Evolutionary conservation across 2,888 invertebrate species (phyloP).

Genomic region (Euplexia lucipara): DNA sequence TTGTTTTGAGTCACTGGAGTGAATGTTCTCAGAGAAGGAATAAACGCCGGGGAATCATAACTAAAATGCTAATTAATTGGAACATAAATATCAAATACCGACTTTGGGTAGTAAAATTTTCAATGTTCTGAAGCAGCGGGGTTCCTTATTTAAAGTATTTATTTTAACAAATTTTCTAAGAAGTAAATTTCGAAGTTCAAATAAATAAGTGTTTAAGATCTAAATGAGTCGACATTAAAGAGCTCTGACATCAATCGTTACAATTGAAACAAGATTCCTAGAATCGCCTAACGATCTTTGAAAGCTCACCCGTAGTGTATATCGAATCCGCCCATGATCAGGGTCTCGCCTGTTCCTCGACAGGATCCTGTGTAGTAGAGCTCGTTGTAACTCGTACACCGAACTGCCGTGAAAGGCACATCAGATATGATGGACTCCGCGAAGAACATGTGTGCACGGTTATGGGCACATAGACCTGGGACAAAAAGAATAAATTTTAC

Average conservation of each 20-base stretch:
- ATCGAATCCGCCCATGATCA: slow-evolving; percentile 88
- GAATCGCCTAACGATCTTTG: not conserved
- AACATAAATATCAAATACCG: slow-evolving; percentile 40
- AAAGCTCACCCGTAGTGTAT: slow-evolving; percentile 87
- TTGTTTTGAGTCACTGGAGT: slow-evolving; percentile 56
- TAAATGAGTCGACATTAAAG: not conserved
- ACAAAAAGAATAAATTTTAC: no score
- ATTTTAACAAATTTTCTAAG: slow-evolving; percentile 15
- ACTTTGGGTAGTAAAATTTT: slow-evolving; percentile 22
- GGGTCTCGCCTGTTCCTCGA: slow-evolving; percentile 86
- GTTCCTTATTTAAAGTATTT: slow-evolving; percentile 18
- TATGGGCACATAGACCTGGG: slow-evolving; percentile 89
- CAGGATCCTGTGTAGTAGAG: slow-evolving; percentile 84
- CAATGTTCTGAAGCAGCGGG: slow-evolving; percentile 23
- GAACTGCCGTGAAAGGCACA: slow-evolving; percentile 86
- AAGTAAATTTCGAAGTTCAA: slow-evolving; percentile 4
- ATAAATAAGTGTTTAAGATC: slow-evolving; percentile 16
- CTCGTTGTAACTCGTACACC: slow-evolving; percentile 86
- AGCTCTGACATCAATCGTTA: not conserved
- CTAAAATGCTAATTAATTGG: slow-evolving; percentile 57
- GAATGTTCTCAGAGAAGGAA: slow-evolving; percentile 52
- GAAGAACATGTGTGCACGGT: slow-evolving; percentile 89
- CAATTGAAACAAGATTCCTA: not conserved
- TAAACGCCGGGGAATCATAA: slow-evolving; percentile 47
- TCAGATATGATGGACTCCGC: slow-evolving; percentile 88